Base-by-base conservation (phyloP, 2,113 vertebrate genomes). In the Haemorhous mexicanus region DNA sequence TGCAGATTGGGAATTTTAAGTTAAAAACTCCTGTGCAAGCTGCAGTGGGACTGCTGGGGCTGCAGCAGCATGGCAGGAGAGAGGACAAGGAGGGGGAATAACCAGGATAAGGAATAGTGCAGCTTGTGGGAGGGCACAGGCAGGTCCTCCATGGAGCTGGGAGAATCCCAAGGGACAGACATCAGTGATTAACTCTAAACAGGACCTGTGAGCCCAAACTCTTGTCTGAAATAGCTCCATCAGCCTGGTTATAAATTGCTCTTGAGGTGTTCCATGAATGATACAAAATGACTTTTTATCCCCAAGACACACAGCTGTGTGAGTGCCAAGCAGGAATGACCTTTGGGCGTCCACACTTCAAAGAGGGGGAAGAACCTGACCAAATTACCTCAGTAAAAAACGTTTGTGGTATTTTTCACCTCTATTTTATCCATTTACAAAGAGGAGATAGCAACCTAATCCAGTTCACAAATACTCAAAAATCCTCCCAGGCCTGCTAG, bases 51-150 rank as follows among this genome's bases (percentile, higher is more conserved):
- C 28, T 46, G 52, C 59, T 15, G 37, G 56, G 73, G 72, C 86
- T 16, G 80, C 41, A 20, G 7, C 1, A 63, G 41, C 6, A 7
- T 32, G n/a, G 1, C 5, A 41, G 56, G 28, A 41, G 8, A 27
- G 8, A 41, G 39, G 24, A 7, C 12, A 2, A 39, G 50, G 53
- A 64, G 17, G 8, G 47, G 3, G 26, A 21, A 63, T 0, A 3
- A 3, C 9, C 13, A 2, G 0, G 30, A 10, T 4, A 3, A 15
- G 43, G 58, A 76, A 2, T 4, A 27, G 28, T 11, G 49, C 21
- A 16, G 22, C 33, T 32, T 27, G 24, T 72, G 28, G 18, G 66
- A 33, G 28, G 30, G 7, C 24, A n/a, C 21, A 20, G 8, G 26
- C 64, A 59, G 44, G 10, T 50, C 22, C 59, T 66, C 10, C 33